Conservation (phyloP, 2,797 vertebrate species). For the Malurus leucopterus region DNA sequence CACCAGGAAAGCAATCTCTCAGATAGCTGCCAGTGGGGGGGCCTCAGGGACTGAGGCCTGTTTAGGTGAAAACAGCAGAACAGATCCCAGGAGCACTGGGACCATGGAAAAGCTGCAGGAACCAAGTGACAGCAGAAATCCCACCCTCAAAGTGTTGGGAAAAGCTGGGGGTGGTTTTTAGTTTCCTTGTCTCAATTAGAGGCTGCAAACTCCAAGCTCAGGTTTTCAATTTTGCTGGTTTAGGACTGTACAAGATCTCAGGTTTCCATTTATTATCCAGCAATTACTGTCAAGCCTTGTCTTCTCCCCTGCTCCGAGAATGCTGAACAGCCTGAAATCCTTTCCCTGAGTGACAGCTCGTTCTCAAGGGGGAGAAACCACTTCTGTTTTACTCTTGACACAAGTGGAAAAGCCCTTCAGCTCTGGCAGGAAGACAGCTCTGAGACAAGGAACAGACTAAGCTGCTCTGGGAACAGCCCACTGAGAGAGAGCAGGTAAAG, state of each 20-base stretch:
- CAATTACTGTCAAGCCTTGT: neutral
- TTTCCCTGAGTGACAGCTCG: neutral
- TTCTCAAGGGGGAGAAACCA: neutral
- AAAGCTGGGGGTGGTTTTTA: neutral
- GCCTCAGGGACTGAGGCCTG: fast-evolving
- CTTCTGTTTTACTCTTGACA: neutral
- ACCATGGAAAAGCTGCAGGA: neutral
- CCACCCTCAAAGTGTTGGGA: fast-evolving
- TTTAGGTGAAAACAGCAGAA: neutral
- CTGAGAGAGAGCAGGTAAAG: neutral
- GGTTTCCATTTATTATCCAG: neutral
- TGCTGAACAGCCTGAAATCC: neutral
- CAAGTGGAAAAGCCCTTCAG: neutral
- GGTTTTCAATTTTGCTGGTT: neutral
- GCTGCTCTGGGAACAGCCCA: neutral
- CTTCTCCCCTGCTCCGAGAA: neutral
- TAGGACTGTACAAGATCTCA: neutral
- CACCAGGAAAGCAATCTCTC: neutral
- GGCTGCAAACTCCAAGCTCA: neutral
- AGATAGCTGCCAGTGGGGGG: fast-evolving
- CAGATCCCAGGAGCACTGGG: fast-evolving
- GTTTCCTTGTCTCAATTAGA: neutral
- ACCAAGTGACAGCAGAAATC: fast-evolving
- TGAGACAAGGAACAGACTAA: fast-evolving
- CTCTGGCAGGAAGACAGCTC: neutral